Percentiles rank a stretch among this genome's conserved stretches.
phyloP scores from a whole-genome alignment of 2,888 invertebrate species.

The Arge pagana region DNA sequence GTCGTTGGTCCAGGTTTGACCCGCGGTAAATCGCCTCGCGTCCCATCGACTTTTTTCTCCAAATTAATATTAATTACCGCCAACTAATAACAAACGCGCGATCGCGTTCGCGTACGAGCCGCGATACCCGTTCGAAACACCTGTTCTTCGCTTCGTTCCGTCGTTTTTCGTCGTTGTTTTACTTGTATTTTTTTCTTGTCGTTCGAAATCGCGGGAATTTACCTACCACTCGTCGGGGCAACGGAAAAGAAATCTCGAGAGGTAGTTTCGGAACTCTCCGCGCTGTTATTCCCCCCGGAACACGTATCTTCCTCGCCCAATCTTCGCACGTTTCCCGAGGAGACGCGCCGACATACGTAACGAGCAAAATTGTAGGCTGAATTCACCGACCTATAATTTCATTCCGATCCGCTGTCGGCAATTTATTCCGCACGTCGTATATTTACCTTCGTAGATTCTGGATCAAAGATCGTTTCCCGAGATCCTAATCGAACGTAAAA shows the following conservation, averaged over 20 bases:
- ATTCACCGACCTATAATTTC: conserved; percentile 9
- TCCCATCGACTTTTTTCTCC: too few species aligned
- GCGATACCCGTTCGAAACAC: background rate
- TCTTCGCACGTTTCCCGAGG: conserved; percentile 4
- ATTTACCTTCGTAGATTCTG: too few species aligned
- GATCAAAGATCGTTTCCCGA: conserved; percentile 14
- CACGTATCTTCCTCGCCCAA: background rate
- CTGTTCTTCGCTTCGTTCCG: too few species aligned
- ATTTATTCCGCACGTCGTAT: conserved; percentile 8
- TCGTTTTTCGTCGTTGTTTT: too few species aligned
- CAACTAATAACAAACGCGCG: conserved; percentile 6
- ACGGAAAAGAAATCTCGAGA: too few species aligned
- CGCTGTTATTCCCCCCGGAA: too few species aligned
- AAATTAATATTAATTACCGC: conserved; percentile 13
- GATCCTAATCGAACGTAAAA: conserved; percentile 5
- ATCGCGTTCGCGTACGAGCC: background rate
- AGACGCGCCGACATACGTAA: conserved; percentile 6
- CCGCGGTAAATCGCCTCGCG: conserved; percentile 1
- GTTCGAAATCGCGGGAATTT: too few species aligned
- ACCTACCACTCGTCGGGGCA: too few species aligned
- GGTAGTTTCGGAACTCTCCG: too few species aligned
- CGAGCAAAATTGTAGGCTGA: conserved; percentile 10
- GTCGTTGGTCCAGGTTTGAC: background rate
- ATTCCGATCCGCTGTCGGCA: conserved; percentile 5
- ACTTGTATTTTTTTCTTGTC: too few species aligned